Conservation (phyloP, 2,797 vertebrate genomes). For the Distichodus sexfasciatus region DNA sequence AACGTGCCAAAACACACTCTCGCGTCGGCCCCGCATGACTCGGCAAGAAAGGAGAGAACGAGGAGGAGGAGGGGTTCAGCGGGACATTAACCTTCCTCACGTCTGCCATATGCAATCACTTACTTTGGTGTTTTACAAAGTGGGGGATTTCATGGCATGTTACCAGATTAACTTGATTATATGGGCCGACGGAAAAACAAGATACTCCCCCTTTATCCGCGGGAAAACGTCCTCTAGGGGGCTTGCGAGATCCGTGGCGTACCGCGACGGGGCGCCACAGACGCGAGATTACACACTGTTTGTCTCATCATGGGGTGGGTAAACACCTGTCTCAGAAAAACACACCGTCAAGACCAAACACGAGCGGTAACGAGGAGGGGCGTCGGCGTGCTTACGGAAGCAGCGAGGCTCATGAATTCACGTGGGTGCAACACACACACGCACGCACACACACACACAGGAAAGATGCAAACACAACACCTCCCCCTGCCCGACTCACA, state of each 20-base stretch:
- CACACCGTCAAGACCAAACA: constrained; percentile 36
- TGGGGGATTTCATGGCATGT: constrained; percentile 38
- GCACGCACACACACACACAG: background rate
- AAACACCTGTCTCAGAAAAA: constrained; percentile 48
- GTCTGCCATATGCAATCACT: constrained; percentile 29
- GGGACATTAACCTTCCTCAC: constrained; percentile 14
- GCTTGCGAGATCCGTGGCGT: constrained; percentile 40
- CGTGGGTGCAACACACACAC: constrained; percentile 23
- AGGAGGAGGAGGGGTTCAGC: background rate
- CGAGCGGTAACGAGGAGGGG: background rate
- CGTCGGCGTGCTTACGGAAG: background rate
- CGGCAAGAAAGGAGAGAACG: background rate
- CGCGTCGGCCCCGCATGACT: constrained; percentile 23
- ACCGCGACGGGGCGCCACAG: constrained; percentile 9
- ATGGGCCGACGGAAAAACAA: background rate
- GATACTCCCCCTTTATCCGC: constrained; percentile 14
- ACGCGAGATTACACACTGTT: constrained; percentile 40
- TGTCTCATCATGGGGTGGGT: constrained; percentile 41
- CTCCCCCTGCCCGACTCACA: constrained; percentile 12
- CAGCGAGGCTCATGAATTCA: constrained; percentile 17
- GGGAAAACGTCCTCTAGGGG: constrained; percentile 51
- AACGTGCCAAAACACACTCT: constrained; percentile 28
- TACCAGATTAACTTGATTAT: constrained; percentile 48
- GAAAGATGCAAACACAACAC: background rate
- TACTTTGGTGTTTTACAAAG: constrained; percentile 39